A percentile compares a stretch with the other conserved stretches of the same genome.
phyloP scores from a whole-genome alignment of 2,113 vertebrate species.

The Dendropsophus ebraccatus region DNA sequence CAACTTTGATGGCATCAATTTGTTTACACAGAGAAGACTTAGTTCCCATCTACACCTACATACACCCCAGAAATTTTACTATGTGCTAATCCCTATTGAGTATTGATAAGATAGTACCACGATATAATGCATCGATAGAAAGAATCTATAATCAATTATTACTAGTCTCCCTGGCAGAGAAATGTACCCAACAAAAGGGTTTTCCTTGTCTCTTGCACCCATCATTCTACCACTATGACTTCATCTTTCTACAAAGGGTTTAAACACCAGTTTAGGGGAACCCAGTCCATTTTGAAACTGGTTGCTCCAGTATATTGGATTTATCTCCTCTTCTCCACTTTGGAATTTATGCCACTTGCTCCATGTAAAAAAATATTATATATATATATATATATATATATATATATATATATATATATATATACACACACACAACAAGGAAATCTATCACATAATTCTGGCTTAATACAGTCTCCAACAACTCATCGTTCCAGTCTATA shows the following conservation, averaged over 20 bases:
- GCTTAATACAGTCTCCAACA: not conserved
- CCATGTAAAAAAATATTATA: not conserved
- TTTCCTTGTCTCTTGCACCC: not conserved
- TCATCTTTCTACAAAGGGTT: not conserved
- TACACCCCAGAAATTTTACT: not conserved
- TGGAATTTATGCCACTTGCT: not conserved
- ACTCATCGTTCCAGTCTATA: no score
- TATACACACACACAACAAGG: no score
- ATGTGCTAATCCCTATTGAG: not conserved
- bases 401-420: no score
- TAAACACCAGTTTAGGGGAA: not conserved
- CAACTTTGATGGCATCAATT: constrained; percentile 54
- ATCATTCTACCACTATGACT: not conserved
- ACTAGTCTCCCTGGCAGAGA: not conserved
- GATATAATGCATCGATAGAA: not conserved
- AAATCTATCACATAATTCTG: no score
- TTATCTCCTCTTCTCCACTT: not conserved
- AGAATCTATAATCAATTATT: not conserved
- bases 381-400: no score
- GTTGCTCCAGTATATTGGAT: not conserved
- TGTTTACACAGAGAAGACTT: constrained; percentile 40
- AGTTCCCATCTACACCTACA: constrained; percentile 10
- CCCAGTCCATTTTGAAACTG: not conserved
- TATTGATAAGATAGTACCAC: no score
- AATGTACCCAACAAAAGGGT: not conserved